Evolutionary conservation across 2,888 invertebrate genomes (phyloP), one percentile per base, ranked within the genome.

Genomic region (Melanargia galathea): DNA sequence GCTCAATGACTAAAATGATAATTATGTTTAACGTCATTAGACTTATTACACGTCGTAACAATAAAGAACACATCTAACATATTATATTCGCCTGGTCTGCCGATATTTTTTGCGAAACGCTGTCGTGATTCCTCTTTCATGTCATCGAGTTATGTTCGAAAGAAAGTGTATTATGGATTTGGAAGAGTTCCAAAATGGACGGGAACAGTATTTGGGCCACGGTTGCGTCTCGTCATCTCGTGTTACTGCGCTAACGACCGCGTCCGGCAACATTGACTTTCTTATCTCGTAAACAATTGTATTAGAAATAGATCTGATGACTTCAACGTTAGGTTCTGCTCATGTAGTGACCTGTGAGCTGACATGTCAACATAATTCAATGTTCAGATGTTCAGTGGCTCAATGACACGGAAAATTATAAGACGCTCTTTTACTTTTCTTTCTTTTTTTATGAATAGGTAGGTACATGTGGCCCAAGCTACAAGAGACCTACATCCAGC

Each of bases 221-320:
- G 90, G 88, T 81, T 86, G 80, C 80, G 71, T 74, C 80, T 73
- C 82, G 78, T 82, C 85, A 84, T 86, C 84, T 87, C 81, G 79
- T 78, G 77, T 87, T 88, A 84, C 84, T 79, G 79, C 73, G 77
- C 76, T 76, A 78, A 76, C 79, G 78, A 77, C 77, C 79, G 81
- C 86, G 82, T 90, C 90, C 89, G 88, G 84, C 89, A 90, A 84
- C 90, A 88, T 87, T 88, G 87, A 89, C 87, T 88, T 87, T 89
- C 86, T 82, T 80, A 83, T 82, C 79, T 75, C 73, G 71, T 87
- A 88, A 87, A 89, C 86, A 86, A 81, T 80, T 76, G 73, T 65
- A 71, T 59, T 81, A 65, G 71, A 80, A 84, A 86, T 84, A 87
- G 80, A 78, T 77, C 82, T 82, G 74, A 71, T 73, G 75, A 18